These are phyloP conservation scores for Deilephila elpenor DNA, from an alignment of 2,888 invertebrate species.

Conservation along the genomic window DNA sequence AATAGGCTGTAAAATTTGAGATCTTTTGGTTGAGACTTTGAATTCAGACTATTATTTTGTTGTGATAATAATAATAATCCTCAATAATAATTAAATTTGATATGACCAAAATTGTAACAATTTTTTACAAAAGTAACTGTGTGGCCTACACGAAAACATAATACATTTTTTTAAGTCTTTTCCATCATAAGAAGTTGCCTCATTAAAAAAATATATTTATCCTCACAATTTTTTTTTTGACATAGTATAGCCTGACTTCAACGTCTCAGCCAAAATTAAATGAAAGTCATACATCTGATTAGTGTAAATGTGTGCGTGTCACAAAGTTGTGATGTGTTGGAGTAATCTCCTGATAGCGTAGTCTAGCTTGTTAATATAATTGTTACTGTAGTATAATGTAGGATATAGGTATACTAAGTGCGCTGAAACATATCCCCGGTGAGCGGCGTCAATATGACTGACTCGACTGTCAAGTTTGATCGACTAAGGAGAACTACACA, in stretches of 20 bases:
- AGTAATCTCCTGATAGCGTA: conserved; percentile 22
- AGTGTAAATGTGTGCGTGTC: conserved; percentile 27
- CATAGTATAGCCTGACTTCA: neutral
- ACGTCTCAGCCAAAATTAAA: neutral
- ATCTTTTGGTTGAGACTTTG: neutral
- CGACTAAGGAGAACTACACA: neutral
- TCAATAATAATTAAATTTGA: too few relatives aligned
- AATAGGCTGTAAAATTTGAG: neutral
- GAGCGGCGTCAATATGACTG: conserved; percentile 9
- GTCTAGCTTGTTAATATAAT: conserved; percentile 55
- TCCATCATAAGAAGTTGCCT: too few relatives aligned
- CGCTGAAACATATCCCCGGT: conserved; percentile 63
- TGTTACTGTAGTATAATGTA: conserved; percentile 59
- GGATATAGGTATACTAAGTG: conserved; percentile 47
- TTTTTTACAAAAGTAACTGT: too few relatives aligned
- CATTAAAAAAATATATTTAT: too few relatives aligned
- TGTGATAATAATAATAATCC: too few relatives aligned
- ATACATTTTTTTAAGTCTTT: too few relatives aligned
- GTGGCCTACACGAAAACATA: too few relatives aligned
- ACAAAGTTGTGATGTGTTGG: conserved; percentile 35
- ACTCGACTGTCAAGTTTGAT: neutral
- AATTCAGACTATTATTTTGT: too few relatives aligned
- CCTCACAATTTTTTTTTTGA: neutral
- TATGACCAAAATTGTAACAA: too few relatives aligned
- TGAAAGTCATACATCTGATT: neutral